Evolutionary conservation across 2,888 invertebrate species (phyloP), one percentile per base, ranked within the genome.

Genomic region (Lasioglossum calceatum): DNA sequence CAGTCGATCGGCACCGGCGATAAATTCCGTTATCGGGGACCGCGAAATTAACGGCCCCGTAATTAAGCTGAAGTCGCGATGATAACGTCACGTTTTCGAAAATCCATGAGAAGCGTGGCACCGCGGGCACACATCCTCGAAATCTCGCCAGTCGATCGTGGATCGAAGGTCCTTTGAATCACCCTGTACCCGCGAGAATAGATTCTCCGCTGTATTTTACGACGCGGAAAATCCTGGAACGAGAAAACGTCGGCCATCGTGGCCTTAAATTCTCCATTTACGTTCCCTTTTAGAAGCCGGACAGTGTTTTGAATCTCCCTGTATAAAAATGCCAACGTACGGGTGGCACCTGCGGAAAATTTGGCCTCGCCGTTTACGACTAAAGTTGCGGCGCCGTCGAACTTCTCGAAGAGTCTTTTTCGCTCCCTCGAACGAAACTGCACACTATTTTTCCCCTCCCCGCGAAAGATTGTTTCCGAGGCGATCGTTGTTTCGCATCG

Each of bases 1-100:
- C 75, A 83, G 76, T 83, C 76, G 83, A 82, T 83, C 76, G 83
- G 47, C 61, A 32, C 23, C 32, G 83, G 83, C 61, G 83, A 82
- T 83, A 82, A 64, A 83, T 83, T 71, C 83, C 50, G 83, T 72
- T 83, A 83, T 83, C 83, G 83, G 83, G 5, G 61, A 44, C 50
- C 61, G 44, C 82, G 54, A 71, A 76, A 83, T 83, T 76, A 83
- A 83, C 83, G 58, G 16, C 42, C 83, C 61, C 50, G 71, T 83
- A 83, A 76, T 83, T 83, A 83, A 82, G 76, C 83, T 27, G 39
- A 83, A 83, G 58, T 76, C 50, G 27, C 42, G 71, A 47, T 32
- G 39, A 75, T 39, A 54, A 75, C n/a, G 71, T 71, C 36, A 23
- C 12, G 71, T 71, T 71, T 39, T 42, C n/a, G 39, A 71, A 71